Percentiles rank a stretch among this genome's conserved stretches.
These are phyloP conservation scores for Maniola jurtina DNA, from an alignment of 1,140 invertebrate species.

Conservation along the genomic window DNA sequence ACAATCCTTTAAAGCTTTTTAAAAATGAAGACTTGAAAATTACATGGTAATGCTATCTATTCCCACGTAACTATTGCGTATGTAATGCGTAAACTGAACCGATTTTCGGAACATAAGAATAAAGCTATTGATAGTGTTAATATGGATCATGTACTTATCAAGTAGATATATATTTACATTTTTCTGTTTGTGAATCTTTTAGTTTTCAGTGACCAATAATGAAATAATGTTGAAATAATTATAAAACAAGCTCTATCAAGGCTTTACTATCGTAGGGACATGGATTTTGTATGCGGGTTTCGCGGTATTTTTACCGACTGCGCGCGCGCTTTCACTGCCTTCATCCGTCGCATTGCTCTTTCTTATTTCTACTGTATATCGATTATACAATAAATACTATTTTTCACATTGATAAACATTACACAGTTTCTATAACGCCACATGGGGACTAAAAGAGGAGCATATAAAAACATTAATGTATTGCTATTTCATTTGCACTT, in stretches of 20 bases:
- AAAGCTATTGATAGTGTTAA: no score
- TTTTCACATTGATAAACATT: background rate
- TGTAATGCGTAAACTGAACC: no score
- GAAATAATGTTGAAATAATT: background rate
- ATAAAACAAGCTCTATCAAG: background rate
- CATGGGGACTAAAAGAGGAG: background rate
- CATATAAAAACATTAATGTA: background rate
- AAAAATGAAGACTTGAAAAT: no score
- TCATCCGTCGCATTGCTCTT: conserved; percentile 20
- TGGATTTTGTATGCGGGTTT: conserved; percentile 1
- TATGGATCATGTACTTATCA: no score
- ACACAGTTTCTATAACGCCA: conserved; percentile 12
- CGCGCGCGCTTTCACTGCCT: conserved; percentile 18
- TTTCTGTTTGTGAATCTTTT: background rate
- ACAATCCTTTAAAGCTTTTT: no score
- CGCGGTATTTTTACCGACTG: conserved; percentile 1
- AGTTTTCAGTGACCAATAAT: background rate
- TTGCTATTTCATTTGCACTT: no score
- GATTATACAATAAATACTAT: conserved; percentile 1
- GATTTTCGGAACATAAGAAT: no score
- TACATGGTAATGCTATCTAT: no score
- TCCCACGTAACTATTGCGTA: no score
- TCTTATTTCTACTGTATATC: conserved; percentile 16
- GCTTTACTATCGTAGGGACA: background rate
- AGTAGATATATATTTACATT: no score